phyloP scores from a whole-genome alignment of 1,140 invertebrate species.

The Maniola jurtina region DNA sequence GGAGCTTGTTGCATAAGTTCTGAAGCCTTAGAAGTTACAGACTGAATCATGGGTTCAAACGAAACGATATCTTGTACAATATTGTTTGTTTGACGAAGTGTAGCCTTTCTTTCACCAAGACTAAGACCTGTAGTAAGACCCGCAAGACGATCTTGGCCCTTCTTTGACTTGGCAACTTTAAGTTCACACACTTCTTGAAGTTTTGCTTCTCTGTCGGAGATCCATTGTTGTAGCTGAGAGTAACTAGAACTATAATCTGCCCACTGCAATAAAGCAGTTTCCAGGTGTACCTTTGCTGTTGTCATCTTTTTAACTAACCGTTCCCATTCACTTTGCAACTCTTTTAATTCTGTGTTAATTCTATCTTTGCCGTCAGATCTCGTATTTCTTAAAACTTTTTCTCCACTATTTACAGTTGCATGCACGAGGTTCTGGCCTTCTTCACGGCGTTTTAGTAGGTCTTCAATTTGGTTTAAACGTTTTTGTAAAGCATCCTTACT shows the following conservation, averaged over 20 bases:
- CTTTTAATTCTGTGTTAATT: constrained; percentile 92
- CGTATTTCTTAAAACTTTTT: constrained; percentile 93
- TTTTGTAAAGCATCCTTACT: constrained; percentile 91
- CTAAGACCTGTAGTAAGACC: constrained; percentile 87
- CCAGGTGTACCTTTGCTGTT: constrained; percentile 94
- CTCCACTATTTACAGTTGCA: constrained; percentile 93
- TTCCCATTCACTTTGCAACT: constrained; percentile 96
- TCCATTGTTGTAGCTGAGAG: constrained; percentile 95
- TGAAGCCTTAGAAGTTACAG: constrained; percentile 93
- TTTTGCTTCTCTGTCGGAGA: constrained; percentile 95
- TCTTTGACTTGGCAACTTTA: constrained; percentile 88
- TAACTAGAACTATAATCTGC: constrained; percentile 97
- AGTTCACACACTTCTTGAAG: constrained; percentile 95
- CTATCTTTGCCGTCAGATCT: constrained; percentile 93
- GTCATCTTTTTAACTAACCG: constrained; percentile 94
- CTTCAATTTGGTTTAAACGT: constrained; percentile 89
- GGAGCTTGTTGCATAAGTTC: constrained; percentile 92
- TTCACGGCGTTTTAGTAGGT: constrained; percentile 90
- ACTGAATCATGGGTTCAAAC: constrained; percentile 97
- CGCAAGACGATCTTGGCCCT: constrained; percentile 81
- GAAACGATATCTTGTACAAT: constrained; percentile 97
- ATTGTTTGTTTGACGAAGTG: constrained; percentile 93
- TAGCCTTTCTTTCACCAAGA: constrained; percentile 91
- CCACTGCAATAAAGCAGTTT: constrained; percentile 95
- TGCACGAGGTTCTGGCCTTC: constrained; percentile 95